Base-by-base conservation (phyloP, 2,113 vertebrate genomes). In the Australoheros scitulus region DNA sequence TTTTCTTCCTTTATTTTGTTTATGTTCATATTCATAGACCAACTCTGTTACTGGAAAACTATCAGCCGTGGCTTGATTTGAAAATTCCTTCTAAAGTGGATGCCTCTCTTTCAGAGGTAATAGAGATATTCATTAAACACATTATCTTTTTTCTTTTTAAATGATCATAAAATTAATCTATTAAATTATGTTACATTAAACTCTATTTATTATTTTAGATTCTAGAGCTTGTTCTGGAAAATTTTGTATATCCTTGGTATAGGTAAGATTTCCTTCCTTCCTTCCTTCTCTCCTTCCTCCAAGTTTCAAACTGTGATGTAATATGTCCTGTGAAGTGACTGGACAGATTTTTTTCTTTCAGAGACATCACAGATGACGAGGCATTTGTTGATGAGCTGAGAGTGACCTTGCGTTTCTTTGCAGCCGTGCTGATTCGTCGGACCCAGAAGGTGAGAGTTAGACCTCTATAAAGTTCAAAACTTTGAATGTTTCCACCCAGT, bases 181-280 rank as follows among this genome's bases (percentile, higher is more conserved):
- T 52, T 47, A 50, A 55, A 34, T 72, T n/a, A 72, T 72, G 68
- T 47, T 26, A 55, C 50, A 72, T 34, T 55, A 34, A 52, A 72
- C n/a, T 34, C 11, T 17, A 1, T 6, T 60, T 77, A 26, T 75
- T 50, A 79, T 59, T 61, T 41, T 94, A 99, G 98, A 97, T 99
- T 81, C 95, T 99, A 92, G 98, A 99, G 81, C 89, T 99, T 88
- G 97, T 99, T 83, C 94, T 99, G 89, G 98, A 99, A 92, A 99
- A 99, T 75, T 99, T 99, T 93, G 96, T 99, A 64, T 97, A 99
- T 93, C 98, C 98, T 0, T 99, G 98, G 98, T 99, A 99, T 91
- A 97, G 98, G 98, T 99, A 96, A 77, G 77, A 4, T 7, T 24
- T 58, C 43, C 60, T 57, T 34, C 24, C 2, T 8, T 76, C 38